A percentile compares a stretch with the other conserved stretches of the same genome.
Conservation (phyloP, 1,140 invertebrate genomes). For the Brachionus asplanchnoidis region DNA sequence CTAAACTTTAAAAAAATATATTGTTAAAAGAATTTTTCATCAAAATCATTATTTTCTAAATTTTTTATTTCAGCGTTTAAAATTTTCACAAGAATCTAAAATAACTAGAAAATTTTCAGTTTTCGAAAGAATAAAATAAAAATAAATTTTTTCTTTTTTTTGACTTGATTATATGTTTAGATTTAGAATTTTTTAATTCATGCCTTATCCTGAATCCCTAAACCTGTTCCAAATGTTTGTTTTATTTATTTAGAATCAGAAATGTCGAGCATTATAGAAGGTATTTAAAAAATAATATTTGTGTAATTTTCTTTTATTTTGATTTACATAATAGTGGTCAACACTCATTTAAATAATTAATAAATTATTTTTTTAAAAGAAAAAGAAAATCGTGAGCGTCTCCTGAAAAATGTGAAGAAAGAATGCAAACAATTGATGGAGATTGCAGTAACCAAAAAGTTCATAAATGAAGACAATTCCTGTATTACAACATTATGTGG, state of each 20-base stretch:
- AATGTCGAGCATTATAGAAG: neutral
- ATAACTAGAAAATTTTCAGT: neutral
- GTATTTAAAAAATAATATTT: neutral
- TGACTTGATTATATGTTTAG: neutral
- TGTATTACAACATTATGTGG: slow-evolving; percentile 78
- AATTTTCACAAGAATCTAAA: neutral
- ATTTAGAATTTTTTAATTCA: neutral
- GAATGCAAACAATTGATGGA: slow-evolving; percentile 78
- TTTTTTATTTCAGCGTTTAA: neutral
- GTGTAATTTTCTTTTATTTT: neutral
- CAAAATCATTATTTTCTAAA: too few relatives aligned
- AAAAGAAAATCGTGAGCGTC: slow-evolving; percentile 34
- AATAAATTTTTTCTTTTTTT: neutral
- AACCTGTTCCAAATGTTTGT: neutral
- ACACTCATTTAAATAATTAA: too few relatives aligned
- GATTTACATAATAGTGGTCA: too few relatives aligned
- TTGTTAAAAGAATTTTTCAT: too few relatives aligned
- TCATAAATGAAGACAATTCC: slow-evolving; percentile 83
- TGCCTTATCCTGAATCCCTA: neutral
- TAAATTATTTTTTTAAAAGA: neutral
- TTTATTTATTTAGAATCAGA: neutral
- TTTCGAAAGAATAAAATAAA: neutral
- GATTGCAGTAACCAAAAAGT: slow-evolving; percentile 83
- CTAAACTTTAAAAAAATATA: neutral
- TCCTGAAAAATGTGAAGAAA: slow-evolving; percentile 28